Percentiles rank a stretch among this genome's conserved stretches.
Evolutionary conservation across 2,113 vertebrate species (phyloP).

Genomic region (Aegypius monachus): DNA sequence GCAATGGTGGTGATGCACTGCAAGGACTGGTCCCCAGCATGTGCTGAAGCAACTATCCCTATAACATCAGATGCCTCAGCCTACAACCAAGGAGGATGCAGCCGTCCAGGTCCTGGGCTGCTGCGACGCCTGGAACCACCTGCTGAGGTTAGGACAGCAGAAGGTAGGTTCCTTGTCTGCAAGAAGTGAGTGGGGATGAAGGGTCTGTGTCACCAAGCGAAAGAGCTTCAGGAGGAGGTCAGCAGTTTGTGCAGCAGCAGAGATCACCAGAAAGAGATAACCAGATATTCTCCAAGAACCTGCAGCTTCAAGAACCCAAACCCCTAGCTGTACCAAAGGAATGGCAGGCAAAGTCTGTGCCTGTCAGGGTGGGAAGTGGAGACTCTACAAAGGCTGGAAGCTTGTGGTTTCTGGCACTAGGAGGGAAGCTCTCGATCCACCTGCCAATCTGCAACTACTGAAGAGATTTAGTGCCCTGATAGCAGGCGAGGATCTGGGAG

Average conservation of each 20-base stretch:
- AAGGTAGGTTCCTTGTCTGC: not conserved
- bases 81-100: not conserved
- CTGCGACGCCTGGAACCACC: not conserved
- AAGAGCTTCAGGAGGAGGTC: not conserved
- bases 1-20: not conserved
- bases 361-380: not conserved
- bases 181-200: not conserved
- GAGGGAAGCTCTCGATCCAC: not conserved
- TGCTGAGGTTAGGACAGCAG: not conserved
- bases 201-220: not conserved
- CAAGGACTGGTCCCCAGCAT: not conserved
- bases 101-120: not conserved
- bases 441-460: too few relatives aligned
- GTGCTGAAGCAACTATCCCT: not conserved
- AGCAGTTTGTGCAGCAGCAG: not conserved
- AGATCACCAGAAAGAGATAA: not conserved
- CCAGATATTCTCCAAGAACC: not conserved
- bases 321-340: not conserved
- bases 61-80: not conserved
- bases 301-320: not conserved
- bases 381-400: not conserved
- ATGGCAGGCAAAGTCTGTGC: not conserved
- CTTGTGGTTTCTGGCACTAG: not conserved
- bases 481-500: not conserved
- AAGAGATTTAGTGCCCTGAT: not conserved